phyloP scores from a whole-genome alignment of 2,888 invertebrate species.

The Ligdia adustata region DNA sequence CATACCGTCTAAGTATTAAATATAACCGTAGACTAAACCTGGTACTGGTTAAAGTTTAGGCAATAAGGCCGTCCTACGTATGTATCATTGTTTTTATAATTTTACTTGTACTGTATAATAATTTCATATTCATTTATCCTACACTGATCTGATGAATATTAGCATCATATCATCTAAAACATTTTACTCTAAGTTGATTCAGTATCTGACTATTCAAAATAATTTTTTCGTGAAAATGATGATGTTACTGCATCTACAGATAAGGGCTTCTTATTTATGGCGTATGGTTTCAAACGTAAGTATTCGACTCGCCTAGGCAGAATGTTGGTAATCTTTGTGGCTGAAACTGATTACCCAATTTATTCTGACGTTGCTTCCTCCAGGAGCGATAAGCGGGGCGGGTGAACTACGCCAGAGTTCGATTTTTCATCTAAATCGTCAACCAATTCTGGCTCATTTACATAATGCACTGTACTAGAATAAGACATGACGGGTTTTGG shows the following conservation, averaged over 20 bases:
- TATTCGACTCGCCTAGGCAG: constrained; percentile 1
- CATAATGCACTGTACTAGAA: constrained; percentile 8
- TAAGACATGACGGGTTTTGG: constrained; percentile 4
- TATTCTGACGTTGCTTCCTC: constrained; percentile 11
- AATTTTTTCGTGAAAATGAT: too few species aligned
- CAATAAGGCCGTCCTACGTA: too few species aligned
- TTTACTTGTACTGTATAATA: too few species aligned
- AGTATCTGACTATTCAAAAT: too few species aligned
- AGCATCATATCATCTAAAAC: too few species aligned
- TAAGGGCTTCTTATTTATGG: not conserved
- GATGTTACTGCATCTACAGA: constrained; percentile 6
- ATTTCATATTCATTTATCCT: too few species aligned
- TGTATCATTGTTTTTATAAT: too few species aligned
- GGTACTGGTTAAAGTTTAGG: too few species aligned
- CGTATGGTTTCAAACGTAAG: not conserved
- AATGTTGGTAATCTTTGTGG: constrained; percentile 8
- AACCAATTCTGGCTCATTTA: constrained; percentile 6
- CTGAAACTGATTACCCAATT: constrained; percentile 13
- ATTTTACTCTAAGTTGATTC: too few species aligned
- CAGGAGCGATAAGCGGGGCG: constrained; percentile 9
- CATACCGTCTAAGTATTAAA: too few species aligned
- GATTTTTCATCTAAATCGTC: constrained; percentile 10
- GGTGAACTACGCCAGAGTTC: constrained; percentile 1
- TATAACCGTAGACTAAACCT: too few species aligned
- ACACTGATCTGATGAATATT: too few species aligned